These are phyloP conservation scores for Drosophila busckii DNA, from an alignment of 1,140 invertebrate genomes.

Conservation along the genomic window DNA sequence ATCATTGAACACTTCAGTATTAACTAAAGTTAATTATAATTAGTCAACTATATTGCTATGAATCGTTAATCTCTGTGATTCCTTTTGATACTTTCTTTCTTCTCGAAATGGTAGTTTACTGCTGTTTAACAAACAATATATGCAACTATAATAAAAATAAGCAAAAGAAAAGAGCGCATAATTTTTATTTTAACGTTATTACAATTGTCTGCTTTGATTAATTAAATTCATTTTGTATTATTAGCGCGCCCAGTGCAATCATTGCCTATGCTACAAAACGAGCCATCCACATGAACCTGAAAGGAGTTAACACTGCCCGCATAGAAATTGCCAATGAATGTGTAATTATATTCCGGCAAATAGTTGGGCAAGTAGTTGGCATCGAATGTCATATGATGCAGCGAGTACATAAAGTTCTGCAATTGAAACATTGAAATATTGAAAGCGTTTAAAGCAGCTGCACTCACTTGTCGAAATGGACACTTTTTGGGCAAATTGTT, in stretches of 20 bases:
- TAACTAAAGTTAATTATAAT: no score
- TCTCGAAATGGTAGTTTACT: no score
- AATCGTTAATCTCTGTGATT: no score
- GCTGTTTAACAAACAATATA: no score
- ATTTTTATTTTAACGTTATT: no score
- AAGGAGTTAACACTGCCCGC: background rate
- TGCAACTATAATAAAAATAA: no score
- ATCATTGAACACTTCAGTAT: no score
- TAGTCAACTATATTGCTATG: no score
- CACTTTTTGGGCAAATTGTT: conserved; percentile 8
- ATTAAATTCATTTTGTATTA: background rate
- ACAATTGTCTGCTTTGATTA: conserved; percentile 1
- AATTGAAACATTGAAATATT: background rate
- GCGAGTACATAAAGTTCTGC: conserved; percentile 1
- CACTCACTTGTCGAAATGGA: conserved; percentile 6
- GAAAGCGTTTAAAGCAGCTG: background rate
- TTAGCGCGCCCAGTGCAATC: background rate
- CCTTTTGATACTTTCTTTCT: no score
- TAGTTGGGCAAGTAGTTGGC: background rate
- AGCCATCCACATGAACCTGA: background rate
- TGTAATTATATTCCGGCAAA: conserved; percentile 2
- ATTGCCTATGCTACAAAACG: background rate
- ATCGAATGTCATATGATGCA: background rate
- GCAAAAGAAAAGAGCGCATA: no score
- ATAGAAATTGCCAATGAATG: background rate